Evolutionary conservation across 1,140 invertebrate species (phyloP), one percentile per base, ranked within the genome.

Genomic region (Vollenhovia emeryi): DNA sequence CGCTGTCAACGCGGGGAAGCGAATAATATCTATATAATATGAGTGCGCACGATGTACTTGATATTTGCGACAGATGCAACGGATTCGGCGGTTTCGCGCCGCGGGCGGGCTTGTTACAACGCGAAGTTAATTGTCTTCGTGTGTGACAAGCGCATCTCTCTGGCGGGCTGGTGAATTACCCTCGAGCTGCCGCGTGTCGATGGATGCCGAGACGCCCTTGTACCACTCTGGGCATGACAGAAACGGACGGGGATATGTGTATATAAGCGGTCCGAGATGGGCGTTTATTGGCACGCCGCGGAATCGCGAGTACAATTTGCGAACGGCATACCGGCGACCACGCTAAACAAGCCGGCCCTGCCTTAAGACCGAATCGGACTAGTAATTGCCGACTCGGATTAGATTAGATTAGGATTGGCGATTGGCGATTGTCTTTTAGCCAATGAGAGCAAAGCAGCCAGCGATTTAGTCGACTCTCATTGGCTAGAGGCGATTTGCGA

Each of bases 61-160:
- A 80, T 80, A 82, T 82, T 57, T 59, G 36, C 15, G 13, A 82
- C 64, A 69, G 50, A 71, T 33, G 62, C 64, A 52, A 43, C 36
- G 50, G 78, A 82, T 82, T 82, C 50, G 66, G 24, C 30, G 62
- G 50, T 82, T 59, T 43, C 24, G 24, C 66, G 78, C 50, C 36
- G 66, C 66, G 27, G 50, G 36, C 33, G 66, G 36, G 40, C 50
- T 71, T 24, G 78, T 30, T 43, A 48, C 21, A 7, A 57, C 36
- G 36, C 50, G 27, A 71, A 57, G 78, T 82, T 82, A 71, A 82
- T 82, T 57, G 78, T 82, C 78, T 82, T 57, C 66, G 66, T 50
- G 66, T 59, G 78, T 71, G 66, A 82, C 66, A 57, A 71, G 50
- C 27, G 50, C 50, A 55, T 57, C 27, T 43, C 75, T 57, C 27